Evolutionary conservation across 2,888 invertebrate species (phyloP).

Genomic region (Trichopoda pennipes): DNA sequence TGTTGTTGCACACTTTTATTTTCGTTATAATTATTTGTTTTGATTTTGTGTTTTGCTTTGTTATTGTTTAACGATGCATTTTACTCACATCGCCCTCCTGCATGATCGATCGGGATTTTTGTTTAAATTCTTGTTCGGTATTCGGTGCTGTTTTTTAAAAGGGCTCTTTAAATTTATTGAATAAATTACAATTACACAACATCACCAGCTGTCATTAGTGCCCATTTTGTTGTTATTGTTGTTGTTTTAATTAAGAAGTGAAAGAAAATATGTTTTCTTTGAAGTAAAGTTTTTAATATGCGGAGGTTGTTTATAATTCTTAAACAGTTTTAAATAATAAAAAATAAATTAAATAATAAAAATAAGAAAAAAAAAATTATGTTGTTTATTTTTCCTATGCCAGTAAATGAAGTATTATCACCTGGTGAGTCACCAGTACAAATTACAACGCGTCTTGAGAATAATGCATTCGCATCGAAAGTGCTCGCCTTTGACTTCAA

Average conservation of each 20-base stretch:
- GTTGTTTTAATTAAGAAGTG: background rate
- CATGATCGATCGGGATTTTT: background rate
- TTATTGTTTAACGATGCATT: conserved; percentile 16
- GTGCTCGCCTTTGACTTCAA: too few species aligned
- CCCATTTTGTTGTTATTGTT: background rate
- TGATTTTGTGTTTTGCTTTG: conserved; percentile 35
- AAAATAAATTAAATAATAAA: too few species aligned
- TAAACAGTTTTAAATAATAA: too few species aligned
- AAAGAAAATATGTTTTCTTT: background rate
- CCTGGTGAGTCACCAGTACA: too few species aligned
- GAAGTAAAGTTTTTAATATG: too few species aligned
- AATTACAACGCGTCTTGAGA: too few species aligned
- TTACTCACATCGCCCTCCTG: background rate
- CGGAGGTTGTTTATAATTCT: too few species aligned
- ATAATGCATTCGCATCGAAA: too few species aligned
- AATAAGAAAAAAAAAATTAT: too few species aligned
- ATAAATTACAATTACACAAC: conserved; percentile 47
- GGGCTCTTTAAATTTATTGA: conserved; percentile 38
- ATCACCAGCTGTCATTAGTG: conserved; percentile 31
- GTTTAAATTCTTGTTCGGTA: conserved; percentile 5
- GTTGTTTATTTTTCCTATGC: too few species aligned
- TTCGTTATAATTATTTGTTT: conserved; percentile 53
- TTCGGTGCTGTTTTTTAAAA: conserved; percentile 16
- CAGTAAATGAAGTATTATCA: too few species aligned
- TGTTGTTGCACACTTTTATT: conserved; percentile 19